Evolutionary conservation across 35 echinoderm and acorn worm species (phyloP), one percentile per base, ranked within the genome.

Genomic region (Nesometra sesokonis): DNA sequence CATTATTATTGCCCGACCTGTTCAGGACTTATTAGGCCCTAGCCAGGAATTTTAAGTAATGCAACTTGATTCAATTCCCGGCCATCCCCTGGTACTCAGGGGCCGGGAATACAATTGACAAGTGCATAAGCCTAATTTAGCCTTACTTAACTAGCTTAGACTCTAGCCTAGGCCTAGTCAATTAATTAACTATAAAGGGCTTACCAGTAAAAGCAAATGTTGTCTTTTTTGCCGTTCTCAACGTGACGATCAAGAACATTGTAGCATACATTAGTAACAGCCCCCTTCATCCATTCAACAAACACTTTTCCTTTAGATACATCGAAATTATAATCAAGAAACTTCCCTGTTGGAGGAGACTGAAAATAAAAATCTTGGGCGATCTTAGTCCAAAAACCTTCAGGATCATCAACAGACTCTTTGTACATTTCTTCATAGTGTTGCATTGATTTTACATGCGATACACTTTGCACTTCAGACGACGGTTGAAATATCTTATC

Each of bases 161-260:
- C 11, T 13, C 79, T 17, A 81, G 31, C 13, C 32, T 81, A 81
- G 79, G 79, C 79, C 79, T 17, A 13, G 31, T n/a, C n/a, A n/a
- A n/a, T n/a, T n/a, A n/a, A n/a, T n/a, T n/a, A n/a, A n/a, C n/a
- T 67, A 67, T 19, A 67, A 17, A 17, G 39, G 52, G 21, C 93
- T 91, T 80, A 99, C 96, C 96, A 99, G 81, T 92, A 93, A 77
- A 99, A 99, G 29, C 88, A 90, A 88, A 99, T 88, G 30, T 91
- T 91, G 84, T 99, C 90, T 17, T 93, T 93, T 33, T 89, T 78
- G 77, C 96, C 96, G 32, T 86, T 80, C 82, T 91, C 90, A 17
- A 99, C 90, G 77, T 94, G 87, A 47, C 96, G 88, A 78, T 99
- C 96, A 34, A 99, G 77, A 34, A 99, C 96, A 90, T 99, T 99